These are phyloP conservation scores for Serinus canaria DNA, from an alignment of 2,113 vertebrate species.

Conservation along the genomic window DNA sequence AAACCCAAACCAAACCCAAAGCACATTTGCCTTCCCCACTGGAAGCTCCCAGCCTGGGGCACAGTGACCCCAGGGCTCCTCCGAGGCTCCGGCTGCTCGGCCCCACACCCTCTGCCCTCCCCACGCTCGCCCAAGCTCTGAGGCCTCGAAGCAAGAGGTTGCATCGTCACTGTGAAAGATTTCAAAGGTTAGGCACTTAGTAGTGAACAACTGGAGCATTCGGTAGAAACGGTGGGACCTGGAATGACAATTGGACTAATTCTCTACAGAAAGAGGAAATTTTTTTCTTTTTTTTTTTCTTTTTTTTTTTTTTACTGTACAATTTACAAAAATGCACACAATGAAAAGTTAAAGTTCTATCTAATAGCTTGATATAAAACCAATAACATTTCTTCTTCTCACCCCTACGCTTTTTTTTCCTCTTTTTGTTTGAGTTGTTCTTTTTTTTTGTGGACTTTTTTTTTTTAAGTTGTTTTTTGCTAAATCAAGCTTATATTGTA, in stretches of 20 bases:
- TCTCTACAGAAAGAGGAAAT: constrained; percentile 52
- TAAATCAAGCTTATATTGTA: constrained; percentile 68
- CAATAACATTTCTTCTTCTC: constrained; percentile 60
- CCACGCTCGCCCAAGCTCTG: constrained; percentile 32
- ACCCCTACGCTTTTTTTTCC: background rate
- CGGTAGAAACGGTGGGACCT: constrained; percentile 80
- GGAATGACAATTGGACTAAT: constrained; percentile 79
- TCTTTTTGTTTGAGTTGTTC: background rate
- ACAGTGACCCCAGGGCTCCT: background rate
- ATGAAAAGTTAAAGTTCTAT: constrained; percentile 80
- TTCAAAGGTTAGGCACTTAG: constrained; percentile 94
- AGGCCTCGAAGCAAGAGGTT: constrained; percentile 75
- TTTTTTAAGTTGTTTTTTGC: constrained; percentile 12
- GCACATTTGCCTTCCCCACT: background rate
- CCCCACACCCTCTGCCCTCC: background rate
- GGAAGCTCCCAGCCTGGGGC: background rate
- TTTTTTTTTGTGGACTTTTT: background rate
- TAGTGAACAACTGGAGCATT: constrained; percentile 82
- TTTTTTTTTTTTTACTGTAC: constrained; percentile 60
- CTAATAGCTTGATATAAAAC: constrained; percentile 76
- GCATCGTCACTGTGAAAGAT: constrained; percentile 80
- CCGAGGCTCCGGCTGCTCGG: background rate
- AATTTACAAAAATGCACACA: constrained; percentile 82
- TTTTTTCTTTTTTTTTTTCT: background rate
- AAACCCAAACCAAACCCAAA: constrained; percentile 12